Evolutionary conservation across 2,888 invertebrate species (phyloP), one percentile per base, ranked within the genome.

Genomic region (Clusia tigrina): DNA sequence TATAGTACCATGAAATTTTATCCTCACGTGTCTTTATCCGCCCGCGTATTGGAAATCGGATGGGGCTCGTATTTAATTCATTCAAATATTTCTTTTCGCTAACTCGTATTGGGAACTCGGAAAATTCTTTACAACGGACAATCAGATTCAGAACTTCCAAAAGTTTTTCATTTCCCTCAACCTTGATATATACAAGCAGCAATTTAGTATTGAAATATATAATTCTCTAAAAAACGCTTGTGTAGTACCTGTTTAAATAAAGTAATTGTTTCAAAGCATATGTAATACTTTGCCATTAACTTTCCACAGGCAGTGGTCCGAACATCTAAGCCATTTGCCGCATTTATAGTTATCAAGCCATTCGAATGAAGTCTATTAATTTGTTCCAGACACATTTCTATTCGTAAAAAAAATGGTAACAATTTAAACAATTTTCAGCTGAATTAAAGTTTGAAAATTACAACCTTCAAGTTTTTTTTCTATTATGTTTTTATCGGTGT

Each of bases 261-360:
- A 77, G 90, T 90, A 90, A 93, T 92, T 2, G 93, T 92, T 71
- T 89, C 89, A 78, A 91, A 89, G 61, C 89, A 88, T 55, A 90
- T 78, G 74, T 88, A 89, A 80, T 88, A 90, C 63, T 89, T 84
- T 2, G 92, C 91, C 92, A 93, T 92, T 38, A 92, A 85, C 25
- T 85, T 83, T 0, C 92, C 92, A 0, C 86, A 86, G 53, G 85
- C 84, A 0, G 90, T 92, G 0, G 92, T 87, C 42, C 78, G 76
- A 12, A 93, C 86, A 70, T 86, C 86, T 58, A 86, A 83, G 46
- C 86, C 80, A 70, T 87, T 86, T 62, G 82, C 79, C n/a, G 85
- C 84, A 62, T 87, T 86, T 86, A 90, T 88, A 0, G 85, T 85
- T 24, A 92, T 86, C 67, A 93, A 85, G 0, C 88, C 88, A 6